Evolutionary conservation across 2,113 vertebrate genomes (phyloP).

Genomic region (Perca flavescens): DNA sequence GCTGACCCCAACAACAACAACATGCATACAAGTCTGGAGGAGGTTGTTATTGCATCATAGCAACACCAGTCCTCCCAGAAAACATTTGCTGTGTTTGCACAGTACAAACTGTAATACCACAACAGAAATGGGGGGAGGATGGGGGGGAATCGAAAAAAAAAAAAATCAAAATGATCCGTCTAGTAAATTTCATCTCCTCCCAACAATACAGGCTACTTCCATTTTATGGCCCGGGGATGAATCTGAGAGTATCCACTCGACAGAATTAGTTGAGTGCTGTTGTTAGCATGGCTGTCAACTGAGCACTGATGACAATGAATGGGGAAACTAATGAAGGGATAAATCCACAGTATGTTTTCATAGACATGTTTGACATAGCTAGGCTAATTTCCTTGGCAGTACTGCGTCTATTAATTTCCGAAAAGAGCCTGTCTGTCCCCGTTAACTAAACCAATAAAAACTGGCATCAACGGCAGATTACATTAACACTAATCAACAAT

Average conservation of each 20-base stretch:
- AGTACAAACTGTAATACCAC: constrained; percentile 57
- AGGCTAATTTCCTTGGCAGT: constrained; percentile 70
- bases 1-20: constrained; percentile 54
- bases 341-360: constrained; percentile 73
- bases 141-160: not conserved
- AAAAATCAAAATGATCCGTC: constrained; percentile 57
- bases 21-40: constrained; percentile 49
- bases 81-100: constrained; percentile 50
- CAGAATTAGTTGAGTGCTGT: constrained; percentile 66
- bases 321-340: constrained; percentile 67
- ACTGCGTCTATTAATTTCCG: constrained; percentile 62
- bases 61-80: constrained; percentile 55
- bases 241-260: constrained; percentile 62
- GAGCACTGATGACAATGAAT: constrained; percentile 62
- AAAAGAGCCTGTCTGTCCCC: constrained; percentile 54
- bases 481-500: constrained; percentile 64
- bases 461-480: constrained; percentile 48
- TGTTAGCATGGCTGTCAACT: constrained; percentile 58
- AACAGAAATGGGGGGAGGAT: constrained; percentile 22
- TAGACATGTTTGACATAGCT: constrained; percentile 72
- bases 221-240: constrained; percentile 64
- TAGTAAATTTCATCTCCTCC: constrained; percentile 61
- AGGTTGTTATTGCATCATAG: constrained; percentile 55
- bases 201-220: constrained; percentile 43
- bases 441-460: constrained; percentile 69